These are phyloP conservation scores for Pseudomugil tenellus DNA, from an alignment of 2,797 vertebrate species.

Conservation along the genomic window DNA sequence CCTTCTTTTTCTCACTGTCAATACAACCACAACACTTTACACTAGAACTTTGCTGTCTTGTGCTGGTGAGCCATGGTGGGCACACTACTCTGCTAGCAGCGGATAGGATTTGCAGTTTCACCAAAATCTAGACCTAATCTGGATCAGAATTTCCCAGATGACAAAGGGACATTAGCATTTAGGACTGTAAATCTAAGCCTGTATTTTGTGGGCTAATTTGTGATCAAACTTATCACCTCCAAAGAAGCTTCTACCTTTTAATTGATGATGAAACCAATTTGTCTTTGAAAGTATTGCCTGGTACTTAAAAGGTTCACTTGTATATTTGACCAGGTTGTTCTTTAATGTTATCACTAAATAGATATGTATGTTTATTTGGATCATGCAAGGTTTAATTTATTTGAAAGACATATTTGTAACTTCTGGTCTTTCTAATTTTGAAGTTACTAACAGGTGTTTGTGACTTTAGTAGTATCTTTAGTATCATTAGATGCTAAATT, in stretches of 20 bases:
- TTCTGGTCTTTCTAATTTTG: no score
- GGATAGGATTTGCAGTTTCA: conserved; percentile 11
- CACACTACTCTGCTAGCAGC: neutral
- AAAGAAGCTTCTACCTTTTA: neutral
- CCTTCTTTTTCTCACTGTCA: conserved; percentile 24
- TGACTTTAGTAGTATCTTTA: neutral
- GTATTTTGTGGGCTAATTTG: no score
- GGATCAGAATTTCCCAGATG: neutral
- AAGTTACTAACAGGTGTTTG: neutral
- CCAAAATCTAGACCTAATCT: neutral
- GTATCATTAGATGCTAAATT: no score
- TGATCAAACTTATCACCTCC: neutral
- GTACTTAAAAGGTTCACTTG: no score
- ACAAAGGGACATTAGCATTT: neutral
- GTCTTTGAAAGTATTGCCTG: no score
- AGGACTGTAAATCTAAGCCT: no score
- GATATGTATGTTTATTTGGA: no score
- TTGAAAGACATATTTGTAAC: no score
- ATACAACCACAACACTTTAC: conserved; percentile 17
- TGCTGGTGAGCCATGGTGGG: neutral
- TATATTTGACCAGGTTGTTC: neutral
- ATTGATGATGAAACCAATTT: neutral
- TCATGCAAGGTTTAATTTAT: no score
- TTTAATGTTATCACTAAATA: no score
- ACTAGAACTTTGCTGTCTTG: conserved; percentile 9